Conservation (phyloP, 1,140 invertebrate genomes). For the Goniozus legneri region DNA sequence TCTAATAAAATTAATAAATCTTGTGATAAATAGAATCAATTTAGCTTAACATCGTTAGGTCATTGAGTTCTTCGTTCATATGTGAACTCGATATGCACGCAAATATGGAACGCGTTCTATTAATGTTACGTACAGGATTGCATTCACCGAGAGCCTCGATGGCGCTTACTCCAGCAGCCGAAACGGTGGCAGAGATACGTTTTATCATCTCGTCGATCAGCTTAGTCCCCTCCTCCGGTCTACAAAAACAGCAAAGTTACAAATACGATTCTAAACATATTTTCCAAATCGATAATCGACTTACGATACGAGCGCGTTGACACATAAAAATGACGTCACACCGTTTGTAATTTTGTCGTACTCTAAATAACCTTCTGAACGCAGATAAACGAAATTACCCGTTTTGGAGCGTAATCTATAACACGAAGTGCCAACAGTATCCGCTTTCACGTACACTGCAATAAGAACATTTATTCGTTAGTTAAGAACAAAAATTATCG, state of each 20-base stretch:
- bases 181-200: conserved; percentile 62
- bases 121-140: too few species aligned
- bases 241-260: too few species aligned
- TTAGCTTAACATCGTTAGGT: neutral
- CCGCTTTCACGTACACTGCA: conserved; percentile 77
- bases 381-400: conserved; percentile 75
- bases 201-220: conserved; percentile 70
- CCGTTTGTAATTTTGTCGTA: conserved; percentile 66
- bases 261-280: too few species aligned
- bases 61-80: neutral
- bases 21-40: too few species aligned
- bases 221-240: conserved; percentile 61
- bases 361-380: conserved; percentile 75
- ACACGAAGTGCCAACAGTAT: conserved; percentile 72
- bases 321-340: conserved; percentile 78
- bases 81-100: neutral
- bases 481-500: conserved; percentile 5
- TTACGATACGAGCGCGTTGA: conserved; percentile 75
- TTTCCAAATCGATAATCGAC: too few species aligned
- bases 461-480: conserved; percentile 28
- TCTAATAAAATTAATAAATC: too few species aligned
- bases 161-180: neutral
- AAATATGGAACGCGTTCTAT: too few species aligned
- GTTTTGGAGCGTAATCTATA: conserved; percentile 76
- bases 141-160: neutral